These are phyloP conservation scores for Zosterops hypoxanthus DNA, from an alignment of 2,113 vertebrate genomes.

Conservation along the genomic window DNA sequence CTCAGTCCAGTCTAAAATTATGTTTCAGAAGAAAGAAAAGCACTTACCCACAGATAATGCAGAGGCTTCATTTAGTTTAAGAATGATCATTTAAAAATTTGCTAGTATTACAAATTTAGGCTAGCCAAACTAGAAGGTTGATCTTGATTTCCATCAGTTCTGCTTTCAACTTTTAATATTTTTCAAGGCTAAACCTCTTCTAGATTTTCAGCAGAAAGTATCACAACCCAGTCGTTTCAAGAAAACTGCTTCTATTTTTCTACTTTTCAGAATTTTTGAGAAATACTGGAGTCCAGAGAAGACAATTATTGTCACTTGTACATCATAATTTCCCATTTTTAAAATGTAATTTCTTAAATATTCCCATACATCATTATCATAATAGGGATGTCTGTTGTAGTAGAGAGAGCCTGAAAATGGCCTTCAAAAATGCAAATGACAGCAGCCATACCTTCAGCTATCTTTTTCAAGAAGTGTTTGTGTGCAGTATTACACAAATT, in stretches of 20 bases:
- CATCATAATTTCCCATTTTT: not conserved
- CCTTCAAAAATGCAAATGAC: not conserved
- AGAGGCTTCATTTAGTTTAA: not conserved
- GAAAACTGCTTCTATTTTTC: not conserved
- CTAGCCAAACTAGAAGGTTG: not conserved
- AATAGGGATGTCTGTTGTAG: not conserved
- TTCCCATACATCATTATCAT: not conserved
- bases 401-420: not conserved
- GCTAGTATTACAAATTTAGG: not conserved
- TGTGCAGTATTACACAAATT: not conserved
- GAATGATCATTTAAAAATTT: not conserved
- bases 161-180: slow-evolving; percentile 12
- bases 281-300: not conserved
- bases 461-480: not conserved
- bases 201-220: slow-evolving; percentile 20
- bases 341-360: not conserved
- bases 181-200: slow-evolving; percentile 11
- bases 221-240: not conserved
- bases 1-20: slow-evolving; percentile 15
- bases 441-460: not conserved
- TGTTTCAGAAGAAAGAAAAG: slow-evolving; percentile 35
- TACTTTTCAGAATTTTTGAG: not conserved
- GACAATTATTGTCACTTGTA: not conserved
- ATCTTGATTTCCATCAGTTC: not conserved
- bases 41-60: slow-evolving; percentile 23